A percentile compares a stretch with the other conserved stretches of the same genome.
Conservation (phyloP, 2,797 vertebrate genomes). For the Eurystomus glaucurus region DNA sequence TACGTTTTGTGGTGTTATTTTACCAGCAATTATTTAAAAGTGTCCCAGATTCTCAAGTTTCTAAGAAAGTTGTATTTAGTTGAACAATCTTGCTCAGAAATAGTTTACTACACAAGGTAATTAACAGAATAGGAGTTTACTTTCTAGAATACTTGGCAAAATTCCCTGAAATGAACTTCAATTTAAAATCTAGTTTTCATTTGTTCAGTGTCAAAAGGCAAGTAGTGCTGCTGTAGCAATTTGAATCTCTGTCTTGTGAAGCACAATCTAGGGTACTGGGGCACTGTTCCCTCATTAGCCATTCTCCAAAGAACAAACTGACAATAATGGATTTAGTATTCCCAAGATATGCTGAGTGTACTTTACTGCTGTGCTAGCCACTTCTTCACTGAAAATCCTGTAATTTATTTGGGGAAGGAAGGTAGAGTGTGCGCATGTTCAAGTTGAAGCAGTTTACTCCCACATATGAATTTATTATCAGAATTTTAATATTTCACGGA, state of each 20-base stretch:
- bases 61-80: background rate
- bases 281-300: conserved; percentile 51
- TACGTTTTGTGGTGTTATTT: background rate
- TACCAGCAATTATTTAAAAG: background rate
- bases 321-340: conserved; percentile 72
- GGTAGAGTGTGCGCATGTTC: background rate
- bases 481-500: background rate
- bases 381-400: conserved; percentile 38
- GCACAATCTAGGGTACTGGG: conserved; percentile 3
- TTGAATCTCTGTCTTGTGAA: conserved; percentile 46
- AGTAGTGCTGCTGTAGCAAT: conserved; percentile 33
- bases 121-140: conserved; percentile 20
- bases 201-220: conserved; percentile 43
- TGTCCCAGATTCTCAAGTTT: background rate
- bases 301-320: conserved; percentile 67
- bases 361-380: conserved; percentile 31
- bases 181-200: conserved; percentile 63
- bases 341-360: background rate
- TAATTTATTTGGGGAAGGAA: background rate
- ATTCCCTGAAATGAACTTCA: conserved; percentile 28
- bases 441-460: background rate
- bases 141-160: background rate
- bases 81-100: conserved; percentile 14
- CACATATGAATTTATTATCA: background rate
- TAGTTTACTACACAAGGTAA: background rate